phyloP scores from a whole-genome alignment of 2,888 invertebrate genomes.

The Chorisops tibialis region DNA sequence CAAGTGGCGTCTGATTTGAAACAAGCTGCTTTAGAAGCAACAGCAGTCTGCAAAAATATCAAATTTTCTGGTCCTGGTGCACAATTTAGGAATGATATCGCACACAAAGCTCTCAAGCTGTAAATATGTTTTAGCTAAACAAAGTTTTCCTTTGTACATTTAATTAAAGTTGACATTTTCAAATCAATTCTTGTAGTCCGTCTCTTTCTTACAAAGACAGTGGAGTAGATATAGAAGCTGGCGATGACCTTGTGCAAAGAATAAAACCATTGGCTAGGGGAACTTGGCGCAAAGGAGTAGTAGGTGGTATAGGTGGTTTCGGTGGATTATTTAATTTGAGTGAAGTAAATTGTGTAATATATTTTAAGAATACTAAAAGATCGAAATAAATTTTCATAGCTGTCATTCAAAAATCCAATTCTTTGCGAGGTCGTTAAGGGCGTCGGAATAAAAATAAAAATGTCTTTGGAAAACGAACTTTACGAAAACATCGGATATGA shows the following conservation, averaged over 20 bases:
- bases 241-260: slow-evolving; percentile 76
- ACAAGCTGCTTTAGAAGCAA: slow-evolving; percentile 70
- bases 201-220: slow-evolving; percentile 78
- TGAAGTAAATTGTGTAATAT: slow-evolving; percentile 50
- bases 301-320: slow-evolving; percentile 86
- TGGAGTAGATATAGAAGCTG: slow-evolving; percentile 93
- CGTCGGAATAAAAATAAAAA: slow-evolving; percentile 93
- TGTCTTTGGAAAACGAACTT: slow-evolving; percentile 74
- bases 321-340: slow-evolving; percentile 89
- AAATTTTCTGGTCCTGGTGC: slow-evolving; percentile 81
- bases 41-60: slow-evolving; percentile 68
- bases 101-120: slow-evolving; percentile 80
- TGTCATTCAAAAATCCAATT: slow-evolving; percentile 70
- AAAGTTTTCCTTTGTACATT: neutral
- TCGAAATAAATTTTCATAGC: slow-evolving; percentile 32
- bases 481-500: slow-evolving; percentile 90
- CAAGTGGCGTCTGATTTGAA: slow-evolving; percentile 66
- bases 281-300: slow-evolving; percentile 73
- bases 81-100: slow-evolving; percentile 87
- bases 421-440: slow-evolving; percentile 94
- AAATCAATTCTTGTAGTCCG: slow-evolving; percentile 7
- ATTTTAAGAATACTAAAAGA: neutral
- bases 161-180: neutral
- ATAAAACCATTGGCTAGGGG: slow-evolving; percentile 79
- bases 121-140: slow-evolving; percentile 47